These are phyloP conservation scores for Colistium nudipinnis DNA, from an alignment of 2,113 vertebrate species.

Conservation along the genomic window DNA sequence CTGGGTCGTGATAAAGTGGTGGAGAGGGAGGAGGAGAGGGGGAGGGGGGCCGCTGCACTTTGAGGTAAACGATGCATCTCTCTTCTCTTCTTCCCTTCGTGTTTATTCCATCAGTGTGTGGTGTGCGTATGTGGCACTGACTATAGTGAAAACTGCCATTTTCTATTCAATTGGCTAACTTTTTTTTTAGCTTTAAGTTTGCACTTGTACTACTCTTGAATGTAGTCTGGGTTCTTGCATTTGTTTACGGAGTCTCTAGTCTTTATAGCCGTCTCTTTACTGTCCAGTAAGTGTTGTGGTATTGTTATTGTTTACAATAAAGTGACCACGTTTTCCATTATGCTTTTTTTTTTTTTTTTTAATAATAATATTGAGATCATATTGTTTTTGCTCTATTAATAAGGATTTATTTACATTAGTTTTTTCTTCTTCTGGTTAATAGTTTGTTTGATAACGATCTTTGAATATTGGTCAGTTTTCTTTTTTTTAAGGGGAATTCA, in stretches of 20 bases:
- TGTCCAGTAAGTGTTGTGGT: too few species aligned
- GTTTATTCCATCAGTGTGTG: neutral
- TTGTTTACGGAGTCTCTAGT: neutral
- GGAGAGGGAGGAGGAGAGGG: neutral
- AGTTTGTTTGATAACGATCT: too few species aligned
- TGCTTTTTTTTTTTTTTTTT: too few species aligned
- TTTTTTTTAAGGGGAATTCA: too few species aligned
- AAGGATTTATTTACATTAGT: too few species aligned
- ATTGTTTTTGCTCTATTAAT: too few species aligned
- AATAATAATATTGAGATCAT: too few species aligned
- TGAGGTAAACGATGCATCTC: slow-evolving; percentile 34
- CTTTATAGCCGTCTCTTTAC: neutral
- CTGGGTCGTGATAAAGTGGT: neutral
- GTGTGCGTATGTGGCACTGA: slow-evolving; percentile 30
- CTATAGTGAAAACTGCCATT: neutral
- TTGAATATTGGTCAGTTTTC: too few species aligned
- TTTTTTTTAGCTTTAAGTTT: too few species aligned
- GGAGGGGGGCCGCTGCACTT: neutral
- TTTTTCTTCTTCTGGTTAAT: too few species aligned
- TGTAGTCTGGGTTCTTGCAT: neutral
- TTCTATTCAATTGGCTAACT: neutral
- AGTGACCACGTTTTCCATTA: neutral
- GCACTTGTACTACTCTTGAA: too few species aligned
- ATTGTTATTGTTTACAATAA: too few species aligned
- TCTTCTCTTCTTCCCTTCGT: neutral